These are phyloP conservation scores for Clavelina lepadiformis DNA, from an alignment of 23 tunicate genomes.

Conservation along the genomic window DNA sequence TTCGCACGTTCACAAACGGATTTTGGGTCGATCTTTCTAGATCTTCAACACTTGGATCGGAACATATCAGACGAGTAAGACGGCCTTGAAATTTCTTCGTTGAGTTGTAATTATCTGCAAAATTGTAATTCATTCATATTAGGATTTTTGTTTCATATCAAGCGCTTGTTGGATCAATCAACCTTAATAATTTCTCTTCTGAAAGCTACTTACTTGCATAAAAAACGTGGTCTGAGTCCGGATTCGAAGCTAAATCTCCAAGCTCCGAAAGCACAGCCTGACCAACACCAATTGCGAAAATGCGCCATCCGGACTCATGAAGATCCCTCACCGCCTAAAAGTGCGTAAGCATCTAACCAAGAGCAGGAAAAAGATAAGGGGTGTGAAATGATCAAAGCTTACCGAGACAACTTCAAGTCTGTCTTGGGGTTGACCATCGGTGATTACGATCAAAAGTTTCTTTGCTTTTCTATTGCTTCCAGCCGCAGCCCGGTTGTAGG, in stretches of 20 bases:
- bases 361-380: background rate
- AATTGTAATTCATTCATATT: no score
- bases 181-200: background rate
- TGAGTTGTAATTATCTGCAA: slow-evolving; percentile 61
- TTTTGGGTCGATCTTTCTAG: no score
- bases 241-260: slow-evolving; percentile 63
- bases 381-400: slow-evolving; percentile 5
- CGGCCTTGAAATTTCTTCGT: slow-evolving; percentile 69
- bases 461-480: slow-evolving; percentile 28
- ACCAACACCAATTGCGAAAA: slow-evolving; percentile 92
- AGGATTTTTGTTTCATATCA: background rate
- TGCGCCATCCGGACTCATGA: slow-evolving; percentile 57
- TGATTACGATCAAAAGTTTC: slow-evolving; percentile 67
- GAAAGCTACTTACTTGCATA: slow-evolving; percentile 39
- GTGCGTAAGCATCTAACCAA: background rate
- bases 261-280: slow-evolving; percentile 62
- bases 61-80: slow-evolving; percentile 61
- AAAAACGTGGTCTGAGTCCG: slow-evolving; percentile 71
- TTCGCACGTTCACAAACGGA: no score
- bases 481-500: slow-evolving; percentile 20
- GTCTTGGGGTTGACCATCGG: slow-evolving; percentile 87
- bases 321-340: slow-evolving; percentile 64
- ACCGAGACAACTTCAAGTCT: slow-evolving; percentile 29
- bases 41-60: slow-evolving; percentile 28
- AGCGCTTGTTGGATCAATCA: background rate